Evolutionary conservation across 2,888 invertebrate species (phyloP), one percentile per base, ranked within the genome.

Genomic region (Drosophila crucigera): DNA sequence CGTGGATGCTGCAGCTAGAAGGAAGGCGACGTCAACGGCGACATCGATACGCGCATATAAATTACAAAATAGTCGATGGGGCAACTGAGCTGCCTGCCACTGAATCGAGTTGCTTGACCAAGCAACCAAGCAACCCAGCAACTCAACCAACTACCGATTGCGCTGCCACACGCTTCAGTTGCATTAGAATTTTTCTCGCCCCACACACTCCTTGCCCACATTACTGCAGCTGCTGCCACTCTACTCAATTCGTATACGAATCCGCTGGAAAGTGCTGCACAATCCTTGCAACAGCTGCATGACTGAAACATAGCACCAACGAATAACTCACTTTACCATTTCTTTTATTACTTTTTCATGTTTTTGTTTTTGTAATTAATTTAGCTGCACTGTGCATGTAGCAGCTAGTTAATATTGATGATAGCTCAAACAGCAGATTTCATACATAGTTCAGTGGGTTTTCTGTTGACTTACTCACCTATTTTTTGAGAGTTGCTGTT

Each of bases 1-100:
- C 72, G 64, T 66, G 56, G 35, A 41, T 49, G 52, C 50, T 65
- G 70, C 68, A 43, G 25, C 58, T 33, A 30, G 31, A 41, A 50
- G 31, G 41, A 63, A 59, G 58, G 47, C 60, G 47, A 55, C 39
- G 25, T 39, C 22, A 35, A 61, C 33, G 31, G 11, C 30, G 39
- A 54, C 68, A 72, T 75, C 63, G 79, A 79, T 69, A 76, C 73
- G 73, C 77, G 68, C 79, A 80, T 80, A 80, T 77, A 76, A 88
- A 85, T 87, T 85, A 76, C 81, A 77, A 81, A 84, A 81, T 78
- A 75, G 77, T 79, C 63, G 60, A 59, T 67, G 63, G 68, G 54
- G 74, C 67, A 73, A 70, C 74, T 37, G 7, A 22, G 14, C 10
- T n/a, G n/a, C 9, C 73, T 66, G 66, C 60, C 68, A 54, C 68